phyloP scores from a whole-genome alignment of 1,140 invertebrate genomes.

The Copidosoma floridanum region DNA sequence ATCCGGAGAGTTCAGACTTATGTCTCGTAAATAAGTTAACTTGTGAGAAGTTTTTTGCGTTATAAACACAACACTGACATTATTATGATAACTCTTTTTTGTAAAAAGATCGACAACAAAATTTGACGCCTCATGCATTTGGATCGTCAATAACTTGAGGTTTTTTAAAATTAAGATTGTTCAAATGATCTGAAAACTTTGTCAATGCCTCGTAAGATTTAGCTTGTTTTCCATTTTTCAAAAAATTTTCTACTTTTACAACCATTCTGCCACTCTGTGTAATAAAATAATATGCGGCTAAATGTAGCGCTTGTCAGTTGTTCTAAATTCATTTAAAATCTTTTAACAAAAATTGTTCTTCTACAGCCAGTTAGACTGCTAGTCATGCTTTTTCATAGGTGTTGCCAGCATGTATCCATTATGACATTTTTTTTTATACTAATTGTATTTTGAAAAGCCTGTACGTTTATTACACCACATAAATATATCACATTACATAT shows the following conservation, averaged over 20 bases:
- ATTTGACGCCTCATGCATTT: constrained; percentile 43
- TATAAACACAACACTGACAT: constrained; percentile 50
- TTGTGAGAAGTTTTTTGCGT: constrained; percentile 51
- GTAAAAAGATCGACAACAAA: constrained; percentile 48
- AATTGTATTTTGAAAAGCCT: too few species aligned
- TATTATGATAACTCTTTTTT: constrained; percentile 46
- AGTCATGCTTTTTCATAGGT: background rate
- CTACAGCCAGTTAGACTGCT: background rate
- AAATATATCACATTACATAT: too few species aligned
- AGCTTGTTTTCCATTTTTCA: background rate
- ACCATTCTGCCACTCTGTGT: constrained; percentile 5
- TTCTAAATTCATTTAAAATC: background rate
- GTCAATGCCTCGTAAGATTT: constrained; percentile 23
- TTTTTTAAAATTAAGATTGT: constrained; percentile 23
- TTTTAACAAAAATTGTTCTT: constrained; percentile 1
- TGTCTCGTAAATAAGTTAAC: constrained; percentile 42
- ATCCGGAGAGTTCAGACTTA: constrained; percentile 45
- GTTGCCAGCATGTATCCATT: background rate
- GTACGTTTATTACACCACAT: too few species aligned
- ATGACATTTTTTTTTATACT: too few species aligned
- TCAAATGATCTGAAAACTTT: constrained; percentile 10
- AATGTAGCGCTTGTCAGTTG: background rate
- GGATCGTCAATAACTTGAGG: constrained; percentile 43
- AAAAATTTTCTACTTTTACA: background rate
- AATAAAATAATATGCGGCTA: constrained; percentile 8